These are phyloP conservation scores for Pelusios castaneus DNA, from an alignment of 2,113 vertebrate genomes.

Conservation along the genomic window DNA sequence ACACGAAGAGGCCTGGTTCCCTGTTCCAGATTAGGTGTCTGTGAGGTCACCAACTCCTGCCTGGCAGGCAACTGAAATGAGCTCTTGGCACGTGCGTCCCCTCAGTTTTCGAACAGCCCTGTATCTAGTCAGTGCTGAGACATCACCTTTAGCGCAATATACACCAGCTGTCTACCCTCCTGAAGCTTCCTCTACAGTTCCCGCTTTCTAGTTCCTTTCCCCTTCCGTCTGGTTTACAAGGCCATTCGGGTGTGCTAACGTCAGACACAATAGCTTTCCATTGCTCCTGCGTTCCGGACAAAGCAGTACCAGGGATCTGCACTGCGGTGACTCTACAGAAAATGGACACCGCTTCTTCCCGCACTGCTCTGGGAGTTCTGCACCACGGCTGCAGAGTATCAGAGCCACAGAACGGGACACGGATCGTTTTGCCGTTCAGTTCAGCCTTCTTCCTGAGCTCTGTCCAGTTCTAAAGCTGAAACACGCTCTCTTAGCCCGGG, in stretches of 20 bases:
- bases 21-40: background rate
- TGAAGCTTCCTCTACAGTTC: conserved; percentile 6
- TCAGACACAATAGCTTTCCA: background rate
- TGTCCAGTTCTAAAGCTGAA: background rate
- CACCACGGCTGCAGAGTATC: background rate
- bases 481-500: background rate
- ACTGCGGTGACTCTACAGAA: background rate
- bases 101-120: background rate
- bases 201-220: conserved; percentile 13
- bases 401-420: background rate
- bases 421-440: rapidly evolving
- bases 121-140: background rate
- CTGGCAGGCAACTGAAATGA: background rate
- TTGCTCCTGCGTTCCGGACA: background rate
- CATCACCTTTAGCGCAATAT: background rate
- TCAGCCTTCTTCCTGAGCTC: background rate
- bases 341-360: background rate
- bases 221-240: background rate
- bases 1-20: background rate
- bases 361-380: background rate
- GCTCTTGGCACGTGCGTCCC: background rate
- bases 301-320: conserved; percentile 37
- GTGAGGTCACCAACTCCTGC: background rate
- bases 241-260: conserved; percentile 22
- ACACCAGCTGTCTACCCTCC: background rate